Percentiles rank a stretch among this genome's conserved stretches.
phyloP scores from a whole-genome alignment of 2,888 invertebrate species.

The Epinotia nisella region DNA sequence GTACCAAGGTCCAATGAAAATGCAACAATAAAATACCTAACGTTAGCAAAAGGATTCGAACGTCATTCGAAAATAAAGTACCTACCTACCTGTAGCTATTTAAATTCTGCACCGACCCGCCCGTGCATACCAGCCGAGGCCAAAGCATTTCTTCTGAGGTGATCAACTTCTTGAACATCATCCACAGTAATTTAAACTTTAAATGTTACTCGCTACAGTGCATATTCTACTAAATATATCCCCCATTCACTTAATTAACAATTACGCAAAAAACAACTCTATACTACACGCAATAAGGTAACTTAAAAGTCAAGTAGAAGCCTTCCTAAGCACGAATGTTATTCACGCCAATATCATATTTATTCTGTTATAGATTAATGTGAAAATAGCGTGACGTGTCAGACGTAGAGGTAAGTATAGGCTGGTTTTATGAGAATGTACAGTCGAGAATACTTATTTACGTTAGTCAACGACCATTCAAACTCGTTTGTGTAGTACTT shows the following conservation, averaged over 20 bases:
- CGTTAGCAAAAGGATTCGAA: not conserved
- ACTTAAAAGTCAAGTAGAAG: constrained; percentile 27
- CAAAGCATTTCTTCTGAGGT: constrained; percentile 75
- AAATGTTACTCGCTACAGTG: constrained; percentile 46
- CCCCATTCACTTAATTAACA: constrained; percentile 48
- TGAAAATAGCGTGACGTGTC: constrained; percentile 44
- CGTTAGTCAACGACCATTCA: constrained; percentile 59
- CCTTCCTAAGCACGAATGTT: constrained; percentile 12
- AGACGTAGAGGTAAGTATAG: constrained; percentile 55
- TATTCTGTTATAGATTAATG: constrained; percentile 42
- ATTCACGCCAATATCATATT: constrained; percentile 42
- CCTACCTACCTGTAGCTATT: constrained; percentile 25
- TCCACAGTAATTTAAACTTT: constrained; percentile 51
- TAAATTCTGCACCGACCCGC: constrained; percentile 56
- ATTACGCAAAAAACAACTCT: constrained; percentile 51
- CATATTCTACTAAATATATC: constrained; percentile 36
- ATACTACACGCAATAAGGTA: constrained; percentile 19
- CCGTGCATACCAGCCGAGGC: constrained; percentile 72
- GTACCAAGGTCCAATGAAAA: too few relatives aligned
- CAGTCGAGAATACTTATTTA: constrained; percentile 55
- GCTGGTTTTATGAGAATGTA: constrained; percentile 60
- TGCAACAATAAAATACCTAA: too few relatives aligned
- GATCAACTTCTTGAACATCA: constrained; percentile 59
- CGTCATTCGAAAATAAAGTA: constrained; percentile 40
- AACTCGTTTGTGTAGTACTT: constrained; percentile 67